Evolutionary conservation across 2,797 vertebrate species (phyloP).

Genomic region (Centroberyx gerrardi): DNA sequence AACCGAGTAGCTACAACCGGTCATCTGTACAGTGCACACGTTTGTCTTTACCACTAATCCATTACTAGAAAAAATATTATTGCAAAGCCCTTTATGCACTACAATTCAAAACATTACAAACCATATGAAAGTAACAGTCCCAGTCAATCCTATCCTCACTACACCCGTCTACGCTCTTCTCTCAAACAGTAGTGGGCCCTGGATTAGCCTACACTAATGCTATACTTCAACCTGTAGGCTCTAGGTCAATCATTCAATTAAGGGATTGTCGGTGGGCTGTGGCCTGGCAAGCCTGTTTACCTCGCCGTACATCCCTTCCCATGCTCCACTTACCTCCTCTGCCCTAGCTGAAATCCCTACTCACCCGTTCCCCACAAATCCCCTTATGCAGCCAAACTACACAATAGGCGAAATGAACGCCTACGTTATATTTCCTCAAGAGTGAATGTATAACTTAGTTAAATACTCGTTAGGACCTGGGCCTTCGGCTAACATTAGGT

Average conservation of each 20-base stretch:
- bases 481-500: neutral
- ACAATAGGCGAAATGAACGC: neutral
- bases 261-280: constrained; percentile 56
- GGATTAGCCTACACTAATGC: constrained; percentile 43
- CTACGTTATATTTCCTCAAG: neutral
- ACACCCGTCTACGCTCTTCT: neutral
- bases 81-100: neutral
- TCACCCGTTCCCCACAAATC: neutral
- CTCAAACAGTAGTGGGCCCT: constrained; percentile 1
- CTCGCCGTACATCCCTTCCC: constrained; percentile 18
- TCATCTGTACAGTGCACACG: no score
- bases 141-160: neutral
- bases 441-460: neutral
- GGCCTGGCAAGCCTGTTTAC: constrained; percentile 27
- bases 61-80: no score
- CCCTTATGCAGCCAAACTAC: neutral
- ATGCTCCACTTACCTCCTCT: constrained; percentile 12
- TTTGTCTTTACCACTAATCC: no score
- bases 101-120: neutral
- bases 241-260: constrained; percentile 66
- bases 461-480: neutral
- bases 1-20: neutral
- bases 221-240: neutral
- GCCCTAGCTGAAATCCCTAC: neutral
- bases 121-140: neutral